Conservation (phyloP, 2,888 invertebrate genomes). For the Hirtodrosophila cameraria region DNA sequence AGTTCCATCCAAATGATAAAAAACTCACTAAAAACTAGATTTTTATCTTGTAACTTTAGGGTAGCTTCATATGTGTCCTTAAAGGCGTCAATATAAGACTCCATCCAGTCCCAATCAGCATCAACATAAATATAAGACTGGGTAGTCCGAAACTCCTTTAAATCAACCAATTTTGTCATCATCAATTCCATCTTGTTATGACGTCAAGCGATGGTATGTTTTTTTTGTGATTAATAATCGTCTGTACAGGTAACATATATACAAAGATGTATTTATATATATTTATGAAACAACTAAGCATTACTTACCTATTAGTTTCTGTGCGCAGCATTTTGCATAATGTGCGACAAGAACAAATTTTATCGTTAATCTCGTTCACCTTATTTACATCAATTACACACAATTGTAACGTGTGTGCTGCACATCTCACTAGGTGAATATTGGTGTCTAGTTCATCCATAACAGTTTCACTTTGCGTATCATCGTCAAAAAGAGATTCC, state of each 20-base stretch:
- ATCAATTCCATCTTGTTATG: neutral
- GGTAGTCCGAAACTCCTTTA: neutral
- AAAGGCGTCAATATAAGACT: neutral
- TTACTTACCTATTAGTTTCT: constrained; percentile 12
- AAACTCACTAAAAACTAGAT: constrained; percentile 27
- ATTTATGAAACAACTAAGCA: constrained; percentile 1
- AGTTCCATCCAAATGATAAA: constrained; percentile 32
- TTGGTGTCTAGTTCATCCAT: too few relatives aligned
- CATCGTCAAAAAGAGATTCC: too few relatives aligned
- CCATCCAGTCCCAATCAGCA: neutral
- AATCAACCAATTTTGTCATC: neutral
- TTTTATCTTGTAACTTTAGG: constrained; percentile 22
- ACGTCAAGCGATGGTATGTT: constrained; percentile 24
- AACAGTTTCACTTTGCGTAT: too few relatives aligned
- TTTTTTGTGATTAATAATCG: constrained; percentile 19
- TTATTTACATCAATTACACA: constrained; percentile 21
- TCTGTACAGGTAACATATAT: constrained; percentile 1
- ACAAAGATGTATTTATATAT: neutral
- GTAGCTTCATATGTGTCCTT: constrained; percentile 12
- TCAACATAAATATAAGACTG: neutral
- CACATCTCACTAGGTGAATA: too few relatives aligned
- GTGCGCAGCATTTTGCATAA: constrained; percentile 10
- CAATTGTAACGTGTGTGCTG: constrained; percentile 16
- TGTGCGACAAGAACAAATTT: constrained; percentile 15
- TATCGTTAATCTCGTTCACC: constrained; percentile 13